Percentiles rank a stretch among this genome's conserved stretches.
These are phyloP conservation scores for Lasiurus cinereus DNA, from an alignment of 2,113 vertebrate genomes.

Conservation along the genomic window DNA sequence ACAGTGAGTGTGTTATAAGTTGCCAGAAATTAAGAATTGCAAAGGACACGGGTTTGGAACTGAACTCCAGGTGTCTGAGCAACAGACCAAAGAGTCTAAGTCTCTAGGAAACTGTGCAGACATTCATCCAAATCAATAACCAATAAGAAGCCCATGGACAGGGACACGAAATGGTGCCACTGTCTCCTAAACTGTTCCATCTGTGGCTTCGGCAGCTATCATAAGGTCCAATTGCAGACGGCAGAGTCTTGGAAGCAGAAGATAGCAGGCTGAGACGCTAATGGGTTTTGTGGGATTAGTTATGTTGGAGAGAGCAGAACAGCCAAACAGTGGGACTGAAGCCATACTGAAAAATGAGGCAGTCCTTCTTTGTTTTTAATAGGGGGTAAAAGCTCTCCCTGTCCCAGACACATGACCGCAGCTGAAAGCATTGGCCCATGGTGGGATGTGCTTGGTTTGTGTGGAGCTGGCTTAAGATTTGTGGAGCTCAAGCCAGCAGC, in stretches of 20 bases:
- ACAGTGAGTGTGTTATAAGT: neutral
- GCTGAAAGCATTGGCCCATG: neutral
- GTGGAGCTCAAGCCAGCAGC: neutral
- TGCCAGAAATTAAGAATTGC: neutral
- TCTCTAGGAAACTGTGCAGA: neutral
- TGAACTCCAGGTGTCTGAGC: slow-evolving; percentile 51
- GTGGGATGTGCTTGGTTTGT: neutral
- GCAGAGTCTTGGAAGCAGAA: neutral
- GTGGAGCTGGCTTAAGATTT: neutral
- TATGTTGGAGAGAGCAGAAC: neutral
- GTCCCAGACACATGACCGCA: neutral
- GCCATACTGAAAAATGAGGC: neutral
- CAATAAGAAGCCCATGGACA: neutral
- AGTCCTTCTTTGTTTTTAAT: neutral
- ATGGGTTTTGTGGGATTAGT: slow-evolving; percentile 1
- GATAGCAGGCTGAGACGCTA: slow-evolving; percentile 32
- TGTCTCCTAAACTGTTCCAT: neutral
- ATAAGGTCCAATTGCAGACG: fast-evolving
- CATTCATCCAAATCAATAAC: neutral
- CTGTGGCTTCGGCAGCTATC: neutral
- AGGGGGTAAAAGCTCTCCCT: neutral
- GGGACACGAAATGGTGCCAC: neutral
- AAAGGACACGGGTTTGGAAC: neutral
- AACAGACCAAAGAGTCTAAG: slow-evolving; percentile 18
- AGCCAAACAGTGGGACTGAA: neutral